Base-by-base conservation (phyloP, 2,888 invertebrate genomes). In the Xanthia togata region DNA sequence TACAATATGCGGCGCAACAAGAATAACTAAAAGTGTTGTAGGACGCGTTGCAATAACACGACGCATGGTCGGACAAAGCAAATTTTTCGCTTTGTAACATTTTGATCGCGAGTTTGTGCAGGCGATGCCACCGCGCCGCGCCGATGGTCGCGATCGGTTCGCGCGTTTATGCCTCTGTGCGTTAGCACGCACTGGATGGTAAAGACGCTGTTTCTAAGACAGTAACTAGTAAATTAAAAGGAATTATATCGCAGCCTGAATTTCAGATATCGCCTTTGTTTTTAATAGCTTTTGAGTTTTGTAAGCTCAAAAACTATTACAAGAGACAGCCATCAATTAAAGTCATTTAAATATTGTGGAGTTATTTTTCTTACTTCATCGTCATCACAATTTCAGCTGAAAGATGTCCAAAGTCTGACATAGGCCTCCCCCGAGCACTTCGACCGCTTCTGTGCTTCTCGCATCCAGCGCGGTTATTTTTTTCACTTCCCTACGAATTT, bases 1-100 rank as follows among this genome's bases (percentile, higher is more conserved):
- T 70, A 71, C 63, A 78, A 76, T 65, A 57, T 50, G 70, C 57
- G 70, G 59, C 41, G 38, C 63, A 83, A 76, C 70, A 73, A 78
- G 65, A 70, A 67, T 50, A 73, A 85, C 87, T 77, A 81, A 86
- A 87, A 86, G 68, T 79, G 68, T 59, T 78, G 75, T 70, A 75
- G 74, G 41, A 82, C 73, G 79, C 78, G 81, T 71, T 78, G 77
- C 85, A 87, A 84, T 82, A 87, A 84, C 83, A 80, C 76, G 41
- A 71, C 65, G 78, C 80, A 78, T 75, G 85, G 62, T 53, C 50
- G 63, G 67, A 87, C 89, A 89, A 87, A 89, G 88, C 86, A 87
- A 89, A 89, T 87, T 81, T 83, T 84, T 85, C 63, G 72, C 88
- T 89, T 89, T 89, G 89, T 89, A 78, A 87, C 83, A 87, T 88